Evolutionary conservation across 2,888 invertebrate genomes (phyloP).

Genomic region (Limenitis camilla): DNA sequence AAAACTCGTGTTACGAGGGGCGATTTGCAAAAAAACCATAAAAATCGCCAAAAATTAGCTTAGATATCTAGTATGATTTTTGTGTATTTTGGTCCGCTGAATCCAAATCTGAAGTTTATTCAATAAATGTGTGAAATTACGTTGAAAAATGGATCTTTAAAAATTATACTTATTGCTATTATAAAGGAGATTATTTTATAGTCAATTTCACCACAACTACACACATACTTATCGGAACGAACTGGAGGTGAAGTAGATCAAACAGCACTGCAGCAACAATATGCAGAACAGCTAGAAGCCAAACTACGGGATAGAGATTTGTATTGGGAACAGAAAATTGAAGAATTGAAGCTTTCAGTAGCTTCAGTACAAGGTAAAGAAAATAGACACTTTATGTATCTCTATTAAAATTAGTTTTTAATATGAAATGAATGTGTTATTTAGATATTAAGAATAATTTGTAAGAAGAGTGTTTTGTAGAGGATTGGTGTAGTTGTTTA

Average conservation of each 20-base stretch:
- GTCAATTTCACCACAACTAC: conserved; percentile 67
- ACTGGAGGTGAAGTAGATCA: conserved; percentile 60
- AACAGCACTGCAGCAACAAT: conserved; percentile 70
- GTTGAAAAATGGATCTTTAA: background rate
- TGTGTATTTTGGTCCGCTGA: too few species aligned
- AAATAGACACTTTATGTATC: background rate
- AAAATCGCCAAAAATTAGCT: too few species aligned
- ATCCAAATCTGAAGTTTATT: too few species aligned
- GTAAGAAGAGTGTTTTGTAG: too few species aligned
- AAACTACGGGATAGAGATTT: conserved; percentile 75
- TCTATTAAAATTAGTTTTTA: background rate
- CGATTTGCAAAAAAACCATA: too few species aligned
- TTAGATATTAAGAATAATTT: background rate
- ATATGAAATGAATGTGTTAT: background rate
- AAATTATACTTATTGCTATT: background rate
- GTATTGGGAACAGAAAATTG: conserved; percentile 77
- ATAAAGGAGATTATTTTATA: conserved; percentile 27
- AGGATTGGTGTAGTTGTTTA: background rate
- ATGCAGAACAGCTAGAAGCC: conserved; percentile 74
- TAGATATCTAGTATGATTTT: too few species aligned
- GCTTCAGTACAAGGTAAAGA: conserved; percentile 80
- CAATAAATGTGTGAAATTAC: too few species aligned
- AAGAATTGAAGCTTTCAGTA: conserved; percentile 70
- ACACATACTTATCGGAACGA: conserved; percentile 59
- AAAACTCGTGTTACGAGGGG: too few species aligned